Base-by-base conservation (phyloP, 1,140 invertebrate species). In the Drosophila truncata region DNA sequence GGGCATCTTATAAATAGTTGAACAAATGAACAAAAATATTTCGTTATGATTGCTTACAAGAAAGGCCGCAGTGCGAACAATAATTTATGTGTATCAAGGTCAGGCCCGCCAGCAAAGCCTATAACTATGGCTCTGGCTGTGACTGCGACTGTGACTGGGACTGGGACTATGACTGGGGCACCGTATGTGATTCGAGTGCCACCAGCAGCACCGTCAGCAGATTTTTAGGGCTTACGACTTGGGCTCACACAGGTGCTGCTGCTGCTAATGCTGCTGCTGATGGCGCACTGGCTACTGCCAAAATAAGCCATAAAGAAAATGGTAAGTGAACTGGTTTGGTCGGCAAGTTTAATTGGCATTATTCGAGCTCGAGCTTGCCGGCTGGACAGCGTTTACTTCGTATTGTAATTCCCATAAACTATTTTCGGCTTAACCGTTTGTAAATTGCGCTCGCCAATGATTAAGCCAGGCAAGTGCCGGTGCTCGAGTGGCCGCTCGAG, bases 51-150 rank as follows among this genome's bases (percentile, higher is more conserved):
- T 76, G 35, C 78, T 54, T 70, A 58, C 77, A 63, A 82, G 64
- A 78, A 73, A 70, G 49, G 58, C 54, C 75, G 61, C 65, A 75
- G 55, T 69, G 59, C 64, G 54, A 78, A 85, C 66, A 77, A 79
- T 84, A 81, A 81, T 65, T 70, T 79, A 88, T 79, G 81, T 88
- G 59, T 88, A 88, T 85, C 85, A 88, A 90, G 85, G 85, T 88
- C 85, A 75, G 67, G 67, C 76, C 80, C 64, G 63, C 60, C 69
- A 79, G 54, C 79, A 88, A 81, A 78, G 85, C 85, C 85, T 85
- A 88, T 73, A 82, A 84, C 72, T 87, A 74, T 86, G 67, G 70
- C 65, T 62, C 39, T 73, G 49, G 7, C 49, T 50, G 50, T 23
- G 50, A 33, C 50, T 52, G 50, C 8, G 50, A 20, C 50, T 35